Evolutionary conservation across 2,888 invertebrate species (phyloP).

Genomic region (Drosophila emarginata): DNA sequence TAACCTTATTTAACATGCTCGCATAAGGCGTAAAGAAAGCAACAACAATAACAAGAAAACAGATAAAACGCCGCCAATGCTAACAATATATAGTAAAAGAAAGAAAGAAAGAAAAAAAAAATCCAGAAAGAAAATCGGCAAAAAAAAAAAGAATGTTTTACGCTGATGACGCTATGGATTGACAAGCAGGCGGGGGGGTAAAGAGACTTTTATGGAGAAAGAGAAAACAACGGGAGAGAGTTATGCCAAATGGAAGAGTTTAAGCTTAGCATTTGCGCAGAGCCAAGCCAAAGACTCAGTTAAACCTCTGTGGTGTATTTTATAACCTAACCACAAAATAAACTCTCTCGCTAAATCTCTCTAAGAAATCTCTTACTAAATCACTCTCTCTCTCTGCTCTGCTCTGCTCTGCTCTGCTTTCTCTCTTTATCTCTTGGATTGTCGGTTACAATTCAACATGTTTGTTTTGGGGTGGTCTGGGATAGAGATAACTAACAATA

Average conservation of each 20-base stretch:
- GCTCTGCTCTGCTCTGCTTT: not conserved
- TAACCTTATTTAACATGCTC: conserved; percentile 75
- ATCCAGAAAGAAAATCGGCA: conserved; percentile 63
- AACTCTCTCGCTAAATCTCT: conserved; percentile 2
- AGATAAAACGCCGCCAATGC: conserved; percentile 64
- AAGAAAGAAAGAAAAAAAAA: conserved; percentile 49
- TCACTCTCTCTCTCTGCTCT: not conserved
- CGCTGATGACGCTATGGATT: conserved; percentile 69
- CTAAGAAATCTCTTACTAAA: not conserved
- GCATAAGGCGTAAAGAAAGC: conserved; percentile 19
- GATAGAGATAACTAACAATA: conserved; percentile 32
- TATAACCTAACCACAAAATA: not conserved
- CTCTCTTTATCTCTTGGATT: conserved; percentile 23
- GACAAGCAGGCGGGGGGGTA: conserved; percentile 42
- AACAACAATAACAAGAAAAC: not conserved
- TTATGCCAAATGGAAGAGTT: conserved; percentile 6
- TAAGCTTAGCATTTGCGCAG: conserved; percentile 61
- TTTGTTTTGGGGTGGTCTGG: conserved; percentile 46
- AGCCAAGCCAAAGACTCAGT: not conserved
- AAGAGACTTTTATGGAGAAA: not conserved
- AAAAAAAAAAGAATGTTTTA: conserved; percentile 60
- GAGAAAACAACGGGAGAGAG: not conserved
- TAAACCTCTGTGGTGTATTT: conserved; percentile 52
- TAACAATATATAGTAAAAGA: conserved; percentile 50
- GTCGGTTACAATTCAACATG: conserved; percentile 60